These are phyloP conservation scores for Heterodera carotae DNA, from an alignment of 1,140 invertebrate genomes.

Conservation along the genomic window DNA sequence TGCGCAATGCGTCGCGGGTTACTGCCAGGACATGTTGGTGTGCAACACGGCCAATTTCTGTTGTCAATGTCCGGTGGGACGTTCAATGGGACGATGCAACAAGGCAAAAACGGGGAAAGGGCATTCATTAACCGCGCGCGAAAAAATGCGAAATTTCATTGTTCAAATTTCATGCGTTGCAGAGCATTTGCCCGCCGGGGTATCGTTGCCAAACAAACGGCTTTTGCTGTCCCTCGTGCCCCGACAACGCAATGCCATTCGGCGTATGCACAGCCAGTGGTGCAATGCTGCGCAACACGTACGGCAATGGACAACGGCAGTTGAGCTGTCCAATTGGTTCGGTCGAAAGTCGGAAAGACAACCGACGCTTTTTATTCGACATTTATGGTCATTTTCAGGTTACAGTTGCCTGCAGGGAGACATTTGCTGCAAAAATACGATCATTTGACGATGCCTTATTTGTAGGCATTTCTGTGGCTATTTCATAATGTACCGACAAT, in stretches of 20 bases:
- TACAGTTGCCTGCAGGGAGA: conserved; percentile 30
- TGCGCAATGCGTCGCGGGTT: conserved; percentile 35
- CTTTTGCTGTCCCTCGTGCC: conserved; percentile 54
- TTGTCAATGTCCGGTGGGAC: conserved; percentile 52
- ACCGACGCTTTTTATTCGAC: not conserved
- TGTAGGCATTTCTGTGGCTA: too few relatives aligned
- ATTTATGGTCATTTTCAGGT: conserved; percentile 19
- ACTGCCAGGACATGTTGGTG: conserved; percentile 24
- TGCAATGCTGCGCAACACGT: conserved; percentile 23
- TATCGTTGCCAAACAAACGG: conserved; percentile 49
- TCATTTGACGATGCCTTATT: too few relatives aligned
- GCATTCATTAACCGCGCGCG: too few relatives aligned
- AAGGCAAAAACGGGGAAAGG: conserved; percentile 24
- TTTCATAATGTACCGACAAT: too few relatives aligned
- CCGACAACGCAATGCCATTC: conserved; percentile 49
- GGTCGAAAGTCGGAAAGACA: not conserved
- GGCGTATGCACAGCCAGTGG: conserved; percentile 40
- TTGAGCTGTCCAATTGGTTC: conserved; percentile 14
- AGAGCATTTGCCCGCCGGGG: conserved; percentile 46
- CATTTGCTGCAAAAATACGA: conserved; percentile 34
- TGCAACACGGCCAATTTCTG: conserved; percentile 56
- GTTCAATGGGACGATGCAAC: conserved; percentile 48
- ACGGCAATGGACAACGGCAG: conserved; percentile 22
- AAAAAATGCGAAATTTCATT: too few relatives aligned
- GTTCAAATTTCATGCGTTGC: not conserved